Evolutionary conservation across 2,113 vertebrate genomes (phyloP), one percentile per base, ranked within the genome.

Genomic region (Otus sunia): DNA sequence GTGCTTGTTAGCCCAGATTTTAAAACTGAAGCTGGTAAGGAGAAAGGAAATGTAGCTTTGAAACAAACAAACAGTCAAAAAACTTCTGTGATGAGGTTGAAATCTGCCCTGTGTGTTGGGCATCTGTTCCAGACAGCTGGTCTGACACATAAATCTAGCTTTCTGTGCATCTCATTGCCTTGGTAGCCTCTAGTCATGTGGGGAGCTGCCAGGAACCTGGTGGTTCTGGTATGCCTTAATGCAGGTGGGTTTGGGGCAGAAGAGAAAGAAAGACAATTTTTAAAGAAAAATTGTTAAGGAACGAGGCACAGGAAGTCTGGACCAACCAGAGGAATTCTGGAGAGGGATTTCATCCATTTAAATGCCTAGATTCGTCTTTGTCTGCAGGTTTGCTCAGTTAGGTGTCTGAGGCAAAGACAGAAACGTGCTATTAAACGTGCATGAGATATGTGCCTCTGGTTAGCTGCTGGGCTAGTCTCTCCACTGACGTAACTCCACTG

Each of bases 231-330:
- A 23, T 15, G 15, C 6, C 59, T 76, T 22, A 37, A 3, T 11
- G 22, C 8, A 17, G 23, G 14, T 15, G 3, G 1, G 8, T 23
- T 19, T 36, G 20, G 8, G 17, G 5, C 18, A 30, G 41, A 69
- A 7, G 6, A 49, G 37, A 81, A 74, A 36, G 2, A 10, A 36
- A 9, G 4, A 29, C 2, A 52, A 1, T 37, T 60, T 74, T 78
- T 32, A 78, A 59, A 12, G 23, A 36, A 36, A 55, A 59, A 72
- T 21, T 37, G 4, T 55, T 62, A 39, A 82, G 37, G 6, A 75
- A 25, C 4, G 2, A 4, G 4, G 14, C 7, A 72, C 10, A 6
- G 26, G 29, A 80, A 49, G 0, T 12, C 50, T 39, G 11, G 15
- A 25, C 2, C 0, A 15, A 17, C 37, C 37, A 60, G 37, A 63